These are phyloP conservation scores for Vanessa atalanta DNA, from an alignment of 1,140 invertebrate species.

Conservation along the genomic window DNA sequence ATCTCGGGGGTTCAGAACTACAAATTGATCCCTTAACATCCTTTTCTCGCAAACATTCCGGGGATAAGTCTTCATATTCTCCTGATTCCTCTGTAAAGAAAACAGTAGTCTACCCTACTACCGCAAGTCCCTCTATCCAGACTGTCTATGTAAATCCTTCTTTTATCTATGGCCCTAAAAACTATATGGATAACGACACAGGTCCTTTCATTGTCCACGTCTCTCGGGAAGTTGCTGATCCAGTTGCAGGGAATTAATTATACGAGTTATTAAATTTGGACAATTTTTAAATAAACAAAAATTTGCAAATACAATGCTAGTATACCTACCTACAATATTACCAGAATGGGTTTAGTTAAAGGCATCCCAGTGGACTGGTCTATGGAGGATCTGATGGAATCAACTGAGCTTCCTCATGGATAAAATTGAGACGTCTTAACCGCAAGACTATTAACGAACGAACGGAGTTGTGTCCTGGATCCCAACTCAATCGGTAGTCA, in stretches of 20 bases:
- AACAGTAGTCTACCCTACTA: too few species aligned
- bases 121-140: too few species aligned
- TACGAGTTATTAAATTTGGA: too few species aligned
- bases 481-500: constrained; percentile 16
- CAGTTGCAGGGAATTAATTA: too few species aligned
- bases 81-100: too few species aligned
- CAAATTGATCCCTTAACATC: too few species aligned
- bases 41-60: too few species aligned
- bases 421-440: constrained; percentile 33
- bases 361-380: too few species aligned
- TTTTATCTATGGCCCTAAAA: neutral
- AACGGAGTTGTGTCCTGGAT: constrained; percentile 11
- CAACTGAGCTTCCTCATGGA: neutral
- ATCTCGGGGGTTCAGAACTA: too few species aligned
- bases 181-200: constrained; percentile 8
- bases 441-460: constrained; percentile 16
- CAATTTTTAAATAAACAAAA: constrained; percentile 15
- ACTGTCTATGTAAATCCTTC: too few species aligned
- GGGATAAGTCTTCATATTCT: too few species aligned
- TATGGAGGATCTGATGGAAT: too few species aligned
- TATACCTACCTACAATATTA: constrained; percentile 11
- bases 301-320: constrained; percentile 22
- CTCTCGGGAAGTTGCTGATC: constrained; percentile 1
- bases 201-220: constrained; percentile 7
- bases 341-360: neutral